Base-by-base conservation (phyloP, 2,888 invertebrate genomes). In the Ferrisia virgata region DNA sequence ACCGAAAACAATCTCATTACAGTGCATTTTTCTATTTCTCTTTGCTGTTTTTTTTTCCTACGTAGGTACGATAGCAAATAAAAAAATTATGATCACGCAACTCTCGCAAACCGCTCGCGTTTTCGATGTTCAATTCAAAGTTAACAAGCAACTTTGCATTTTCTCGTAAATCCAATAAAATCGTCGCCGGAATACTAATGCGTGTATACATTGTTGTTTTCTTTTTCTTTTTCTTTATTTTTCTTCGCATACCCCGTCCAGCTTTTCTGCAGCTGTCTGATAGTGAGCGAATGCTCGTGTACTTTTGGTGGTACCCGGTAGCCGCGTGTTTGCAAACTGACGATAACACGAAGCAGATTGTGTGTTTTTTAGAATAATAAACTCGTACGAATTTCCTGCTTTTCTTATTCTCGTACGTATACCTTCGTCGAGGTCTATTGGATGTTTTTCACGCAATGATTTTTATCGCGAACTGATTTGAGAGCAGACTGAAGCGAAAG, bases 21-120 rank as follows among this genome's bases (percentile, higher is more conserved):
- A 28, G 58, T 64, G 58, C 58, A 64, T 64, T 64, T 64, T 64
- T 64, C 58, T 64, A 64, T 64, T 64, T 64, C 58, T 25, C 13
- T 64, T 64, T 64, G 4, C 13, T 28, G 4, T 13, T 28, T 64
- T 47, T 13, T 36, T 36, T 36, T 8, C 13, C 43, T 22, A n/a
- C n/a, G n/a, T n/a, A n/a, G n/a, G 11, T 64, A 28, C 11, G 58
- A 64, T 64, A 64, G 28, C 58, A n/a, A 64, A 64, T 64, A 64
- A 64, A 64, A 64, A 64, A 64, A 64, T 64, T 64, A 64, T 64
- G 58, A 64, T 64, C 58, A 64, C 58, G 58, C 58, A 64, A 64
- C 58, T 64, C 58, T 64, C 58, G 58, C 58, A 64, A 64, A 64
- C 58, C 58, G 58, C 11, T 64, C 58, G 58, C 58, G 58, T 64